phyloP scores from a whole-genome alignment of 1,140 invertebrate genomes.

The Plutomurus gul region DNA sequence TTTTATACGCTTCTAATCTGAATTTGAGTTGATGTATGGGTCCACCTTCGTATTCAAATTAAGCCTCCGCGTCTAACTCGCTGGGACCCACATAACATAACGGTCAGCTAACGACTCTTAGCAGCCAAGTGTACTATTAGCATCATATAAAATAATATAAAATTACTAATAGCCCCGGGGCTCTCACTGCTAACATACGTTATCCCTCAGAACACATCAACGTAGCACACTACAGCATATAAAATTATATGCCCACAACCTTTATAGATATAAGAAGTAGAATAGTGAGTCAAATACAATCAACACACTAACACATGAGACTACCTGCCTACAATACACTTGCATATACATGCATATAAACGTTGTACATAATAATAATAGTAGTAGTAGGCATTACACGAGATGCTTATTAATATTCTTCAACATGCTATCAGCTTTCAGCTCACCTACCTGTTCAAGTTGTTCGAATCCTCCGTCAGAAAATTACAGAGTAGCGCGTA shows the following conservation, averaged over 20 bases:
- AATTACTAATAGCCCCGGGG: neutral
- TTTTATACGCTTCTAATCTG: conserved; percentile 14
- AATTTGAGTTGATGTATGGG: conserved; percentile 27
- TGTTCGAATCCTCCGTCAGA: neutral
- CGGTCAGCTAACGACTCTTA: neutral
- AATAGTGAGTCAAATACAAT: too few species aligned
- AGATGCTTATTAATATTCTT: neutral
- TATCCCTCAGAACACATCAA: neutral
- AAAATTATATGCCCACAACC: too few species aligned
- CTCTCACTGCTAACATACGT: neutral
- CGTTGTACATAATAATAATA: neutral
- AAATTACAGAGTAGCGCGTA: conserved; percentile 4
- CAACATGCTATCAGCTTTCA: conserved; percentile 4
- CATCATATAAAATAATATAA: conserved; percentile 23
- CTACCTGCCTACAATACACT: too few species aligned
- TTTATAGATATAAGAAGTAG: too few species aligned
- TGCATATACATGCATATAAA: neutral
- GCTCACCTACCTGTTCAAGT: conserved; percentile 18
- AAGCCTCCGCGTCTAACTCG: neutral
- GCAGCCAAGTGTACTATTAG: neutral
- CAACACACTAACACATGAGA: too few species aligned
- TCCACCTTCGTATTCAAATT: conserved; percentile 21
- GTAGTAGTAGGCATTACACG: too few species aligned
- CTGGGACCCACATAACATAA: conserved; percentile 7
- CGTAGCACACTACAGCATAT: neutral